Percentiles rank a stretch among this genome's conserved stretches.
Evolutionary conservation across 2,797 vertebrate species (phyloP).

Genomic region (Semotilus atromaculatus): DNA sequence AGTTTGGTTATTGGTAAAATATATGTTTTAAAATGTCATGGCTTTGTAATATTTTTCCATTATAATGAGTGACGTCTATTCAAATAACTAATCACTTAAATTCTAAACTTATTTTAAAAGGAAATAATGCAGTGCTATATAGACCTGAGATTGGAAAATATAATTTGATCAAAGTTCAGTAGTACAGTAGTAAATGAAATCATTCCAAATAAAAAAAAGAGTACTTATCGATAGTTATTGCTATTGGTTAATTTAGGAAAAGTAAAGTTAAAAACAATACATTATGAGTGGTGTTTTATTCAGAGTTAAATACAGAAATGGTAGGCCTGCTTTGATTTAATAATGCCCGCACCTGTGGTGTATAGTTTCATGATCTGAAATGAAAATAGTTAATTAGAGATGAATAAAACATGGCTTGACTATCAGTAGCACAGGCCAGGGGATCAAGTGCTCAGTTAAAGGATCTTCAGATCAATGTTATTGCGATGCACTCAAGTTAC

Average conservation of each 20-base stretch:
- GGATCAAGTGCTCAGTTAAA: conserved; percentile 75
- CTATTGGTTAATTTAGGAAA: not conserved
- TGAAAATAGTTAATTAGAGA: conserved; percentile 82
- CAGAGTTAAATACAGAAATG: not conserved
- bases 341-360: conserved; percentile 71
- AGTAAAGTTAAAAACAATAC: not conserved
- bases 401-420: conserved; percentile 82
- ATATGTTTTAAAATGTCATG: not conserved
- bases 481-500: conserved; percentile 63
- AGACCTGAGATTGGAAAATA: not conserved
- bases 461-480: conserved; percentile 73
- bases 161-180: not conserved
- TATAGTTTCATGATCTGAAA: conserved; percentile 79
- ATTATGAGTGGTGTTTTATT: not conserved
- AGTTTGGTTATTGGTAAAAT: not conserved
- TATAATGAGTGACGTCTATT: not conserved
- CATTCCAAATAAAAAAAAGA: not conserved
- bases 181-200: no score
- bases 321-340: conserved; percentile 62
- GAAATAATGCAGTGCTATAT: not conserved
- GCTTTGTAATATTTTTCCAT: not conserved
- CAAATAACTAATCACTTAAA: not conserved
- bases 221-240: not conserved
- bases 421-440: conserved; percentile 75
- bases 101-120: not conserved